Base-by-base conservation (phyloP, 2,888 invertebrate species). In the Drosophila quasianomalipes region DNA sequence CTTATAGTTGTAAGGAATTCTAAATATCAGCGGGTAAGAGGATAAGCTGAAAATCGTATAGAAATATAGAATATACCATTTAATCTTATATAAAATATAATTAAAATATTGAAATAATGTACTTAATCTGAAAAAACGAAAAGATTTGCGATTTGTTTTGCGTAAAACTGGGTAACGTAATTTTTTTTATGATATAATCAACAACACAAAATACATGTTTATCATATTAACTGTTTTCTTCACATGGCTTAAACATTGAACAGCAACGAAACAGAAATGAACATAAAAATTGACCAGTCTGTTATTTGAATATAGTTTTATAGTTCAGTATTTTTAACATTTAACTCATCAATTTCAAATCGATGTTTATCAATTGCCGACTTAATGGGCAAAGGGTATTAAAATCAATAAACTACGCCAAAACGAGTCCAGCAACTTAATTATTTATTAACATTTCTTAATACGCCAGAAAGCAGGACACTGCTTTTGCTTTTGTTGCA, bases 321-420 rank as follows among this genome's bases (percentile, higher is more conserved):
- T 10, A 1, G n/a, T 4, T 22, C 14, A 16, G 4, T 16, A 47
- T 2, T 16, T 26, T 47, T 1, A 47, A 0, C 14, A 44, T 44
- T 44, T 22, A 14, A 14, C 4, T 7, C 7, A 14, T 14, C 2
- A 2, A 7, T 14, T 47, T 4, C 7, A 28, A 26, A 2, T 16
- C 26, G 4, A 1, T 28, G 26, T 54, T 54, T 12, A 7, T 10
- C 10, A 28, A 37, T 12, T 12, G 35, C 14, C 14, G 35, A 35
- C 4, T 35, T 35, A 14, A 35, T 5, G 35, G 35, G 0, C 14
- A 35, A 35, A 35, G 12, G 30, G 4, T 51, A 26, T 12, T 37
- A 55, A 81, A 83, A 83, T 82, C 84, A 75, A 85, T 83, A 79
- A 60, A 28, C n/a, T 68, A 63, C 62, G 65, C 58, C 41, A 33